phyloP scores from a whole-genome alignment of 2,113 vertebrate species.

The Hypocryptadius cinnamomeus region DNA sequence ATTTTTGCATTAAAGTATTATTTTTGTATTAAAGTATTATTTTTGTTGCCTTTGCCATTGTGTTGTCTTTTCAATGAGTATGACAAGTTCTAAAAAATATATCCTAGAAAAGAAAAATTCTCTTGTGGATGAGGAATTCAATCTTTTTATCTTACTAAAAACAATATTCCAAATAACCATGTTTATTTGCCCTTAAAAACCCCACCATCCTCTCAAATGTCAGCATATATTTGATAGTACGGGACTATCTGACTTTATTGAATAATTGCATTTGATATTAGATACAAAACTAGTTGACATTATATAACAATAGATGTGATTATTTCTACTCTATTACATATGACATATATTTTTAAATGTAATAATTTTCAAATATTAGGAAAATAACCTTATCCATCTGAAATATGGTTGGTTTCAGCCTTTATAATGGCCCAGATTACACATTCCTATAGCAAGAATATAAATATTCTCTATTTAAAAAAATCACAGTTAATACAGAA shows the following conservation, averaged over 20 bases:
- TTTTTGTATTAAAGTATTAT: not conserved
- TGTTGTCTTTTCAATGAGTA: not conserved
- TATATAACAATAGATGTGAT: not conserved
- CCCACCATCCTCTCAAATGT: not conserved
- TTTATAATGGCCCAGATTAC: not conserved
- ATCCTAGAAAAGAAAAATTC: not conserved
- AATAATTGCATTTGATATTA: not conserved
- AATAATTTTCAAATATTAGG: not conserved
- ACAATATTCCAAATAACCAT: not conserved
- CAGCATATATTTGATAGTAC: not conserved
- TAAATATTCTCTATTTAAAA: not conserved
- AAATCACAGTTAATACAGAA: not conserved
- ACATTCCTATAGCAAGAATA: not conserved
- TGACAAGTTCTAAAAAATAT: not conserved
- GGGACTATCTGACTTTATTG: not conserved
- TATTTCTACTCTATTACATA: not conserved
- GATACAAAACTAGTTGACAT: not conserved
- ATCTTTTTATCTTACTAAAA: not conserved
- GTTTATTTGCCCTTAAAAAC: not conserved
- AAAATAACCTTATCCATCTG: not conserved
- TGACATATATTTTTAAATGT: not conserved
- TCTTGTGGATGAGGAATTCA: not conserved
- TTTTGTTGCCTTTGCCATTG: not conserved
- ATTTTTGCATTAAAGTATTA: not conserved
- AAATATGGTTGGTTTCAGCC: not conserved